Percentiles rank a stretch among this genome's conserved stretches.
These are phyloP conservation scores for Acromyrmex heyeri DNA, from an alignment of 1,140 invertebrate species.

Conservation along the genomic window DNA sequence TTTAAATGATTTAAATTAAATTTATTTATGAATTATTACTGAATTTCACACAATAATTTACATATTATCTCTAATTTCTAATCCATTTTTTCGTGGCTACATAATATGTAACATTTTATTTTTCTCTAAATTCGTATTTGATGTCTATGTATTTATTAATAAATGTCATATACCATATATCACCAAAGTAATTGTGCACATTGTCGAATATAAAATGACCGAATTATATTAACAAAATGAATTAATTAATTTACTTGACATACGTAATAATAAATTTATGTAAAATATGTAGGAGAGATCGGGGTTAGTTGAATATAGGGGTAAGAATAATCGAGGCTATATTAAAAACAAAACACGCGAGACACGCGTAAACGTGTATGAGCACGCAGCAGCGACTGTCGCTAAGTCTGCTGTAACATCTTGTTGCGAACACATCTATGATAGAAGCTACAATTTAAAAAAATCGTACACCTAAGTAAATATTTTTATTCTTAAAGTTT, in stretches of 20 bases:
- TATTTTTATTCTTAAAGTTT: too few species aligned
- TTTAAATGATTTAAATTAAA: not conserved
- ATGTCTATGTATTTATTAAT: slow-evolving; percentile 21
- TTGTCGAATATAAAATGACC: not conserved
- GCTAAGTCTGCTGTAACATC: too few species aligned
- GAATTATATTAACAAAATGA: slow-evolving; percentile 1
- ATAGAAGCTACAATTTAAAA: too few species aligned
- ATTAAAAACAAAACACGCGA: too few species aligned
- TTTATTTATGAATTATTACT: not conserved
- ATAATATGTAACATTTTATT: not conserved
- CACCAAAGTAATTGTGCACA: not conserved
- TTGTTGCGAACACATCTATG: too few species aligned
- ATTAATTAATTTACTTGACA: not conserved
- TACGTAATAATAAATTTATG: not conserved
- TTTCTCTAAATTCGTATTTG: not conserved
- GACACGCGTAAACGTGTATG: too few species aligned
- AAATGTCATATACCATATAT: not conserved
- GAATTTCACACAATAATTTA: not conserved
- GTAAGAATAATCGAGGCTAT: too few species aligned
- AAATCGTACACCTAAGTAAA: too few species aligned
- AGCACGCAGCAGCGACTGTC: too few species aligned
- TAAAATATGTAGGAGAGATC: too few species aligned
- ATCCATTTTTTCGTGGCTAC: not conserved
- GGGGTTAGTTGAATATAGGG: too few species aligned
- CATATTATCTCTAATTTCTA: not conserved